Conservation (phyloP, 2,888 invertebrate genomes). For the Heliconius ismenius region DNA sequence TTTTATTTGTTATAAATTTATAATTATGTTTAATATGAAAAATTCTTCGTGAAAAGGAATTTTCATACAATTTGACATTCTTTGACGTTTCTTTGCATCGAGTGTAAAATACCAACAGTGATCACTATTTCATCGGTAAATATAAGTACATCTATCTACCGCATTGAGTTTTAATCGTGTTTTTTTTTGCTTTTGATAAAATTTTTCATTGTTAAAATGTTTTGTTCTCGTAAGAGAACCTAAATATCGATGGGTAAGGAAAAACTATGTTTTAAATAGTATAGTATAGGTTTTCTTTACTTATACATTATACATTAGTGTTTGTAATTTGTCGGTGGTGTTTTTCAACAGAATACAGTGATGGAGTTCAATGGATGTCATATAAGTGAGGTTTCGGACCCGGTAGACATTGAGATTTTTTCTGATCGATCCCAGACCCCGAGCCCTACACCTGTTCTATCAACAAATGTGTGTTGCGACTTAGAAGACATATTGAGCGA, state of each 20-base stretch:
- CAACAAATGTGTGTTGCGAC: conserved; percentile 71
- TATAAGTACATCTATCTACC: conserved; percentile 49
- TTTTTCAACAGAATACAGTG: conserved; percentile 74
- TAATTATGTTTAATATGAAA: neutral
- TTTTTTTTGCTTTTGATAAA: conserved; percentile 47
- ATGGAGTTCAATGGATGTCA: conserved; percentile 78
- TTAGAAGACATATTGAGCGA: conserved; percentile 80
- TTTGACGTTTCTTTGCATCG: conserved; percentile 59
- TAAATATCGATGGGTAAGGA: conserved; percentile 77
- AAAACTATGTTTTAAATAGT: conserved; percentile 43
- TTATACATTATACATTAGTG: conserved; percentile 47
- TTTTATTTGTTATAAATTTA: neutral
- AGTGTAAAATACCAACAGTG: conserved; percentile 43
- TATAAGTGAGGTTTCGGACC: conserved; percentile 72
- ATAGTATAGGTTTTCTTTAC: conserved; percentile 42
- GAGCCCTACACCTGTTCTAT: conserved; percentile 70
- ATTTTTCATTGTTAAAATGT: conserved; percentile 59
- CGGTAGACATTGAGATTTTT: conserved; percentile 68
- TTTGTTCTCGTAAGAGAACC: conserved; percentile 79
- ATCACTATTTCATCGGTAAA: conserved; percentile 53
- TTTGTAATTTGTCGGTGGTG: conserved; percentile 59
- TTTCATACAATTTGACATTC: conserved; percentile 49
- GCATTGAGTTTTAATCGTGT: conserved; percentile 46
- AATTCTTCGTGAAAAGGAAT: conserved; percentile 42
- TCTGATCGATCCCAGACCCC: conserved; percentile 65